phyloP scores from a whole-genome alignment of 1,140 invertebrate genomes.

The Tetramorium alpestre region DNA sequence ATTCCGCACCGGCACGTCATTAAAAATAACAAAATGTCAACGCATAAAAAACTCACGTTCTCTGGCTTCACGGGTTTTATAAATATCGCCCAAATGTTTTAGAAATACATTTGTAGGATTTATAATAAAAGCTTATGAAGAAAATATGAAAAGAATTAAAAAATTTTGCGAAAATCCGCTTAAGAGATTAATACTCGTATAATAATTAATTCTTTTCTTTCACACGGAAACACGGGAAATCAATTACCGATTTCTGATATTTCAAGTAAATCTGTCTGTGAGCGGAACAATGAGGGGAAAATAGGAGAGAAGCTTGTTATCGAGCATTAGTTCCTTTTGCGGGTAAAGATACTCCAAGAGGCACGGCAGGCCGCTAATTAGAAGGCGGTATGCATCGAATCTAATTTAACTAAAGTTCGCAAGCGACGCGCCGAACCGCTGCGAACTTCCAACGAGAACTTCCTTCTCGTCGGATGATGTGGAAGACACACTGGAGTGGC shows the following conservation, averaged over 20 bases:
- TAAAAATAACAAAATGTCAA: background rate
- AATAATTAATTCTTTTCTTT: background rate
- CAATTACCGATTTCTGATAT: background rate
- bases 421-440: slow-evolving; percentile 16
- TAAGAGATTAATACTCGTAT: background rate
- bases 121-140: background rate
- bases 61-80: background rate
- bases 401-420: slow-evolving; percentile 63
- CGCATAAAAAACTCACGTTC: background rate
- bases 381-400: slow-evolving; percentile 40
- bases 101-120: background rate
- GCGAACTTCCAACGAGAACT: background rate
- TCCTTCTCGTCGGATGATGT: slow-evolving; percentile 19
- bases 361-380: slow-evolving; percentile 34
- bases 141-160: background rate
- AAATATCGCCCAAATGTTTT: background rate
- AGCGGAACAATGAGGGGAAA: background rate
- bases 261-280: background rate
- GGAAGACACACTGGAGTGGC: background rate
- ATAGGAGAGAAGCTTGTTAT: background rate
- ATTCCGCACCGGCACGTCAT: background rate
- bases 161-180: background rate
- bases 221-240: background rate
- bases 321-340: slow-evolving; percentile 12
- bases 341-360: background rate